phyloP scores from a whole-genome alignment of 2,888 invertebrate genomes.

The Cantharis lateralis region DNA sequence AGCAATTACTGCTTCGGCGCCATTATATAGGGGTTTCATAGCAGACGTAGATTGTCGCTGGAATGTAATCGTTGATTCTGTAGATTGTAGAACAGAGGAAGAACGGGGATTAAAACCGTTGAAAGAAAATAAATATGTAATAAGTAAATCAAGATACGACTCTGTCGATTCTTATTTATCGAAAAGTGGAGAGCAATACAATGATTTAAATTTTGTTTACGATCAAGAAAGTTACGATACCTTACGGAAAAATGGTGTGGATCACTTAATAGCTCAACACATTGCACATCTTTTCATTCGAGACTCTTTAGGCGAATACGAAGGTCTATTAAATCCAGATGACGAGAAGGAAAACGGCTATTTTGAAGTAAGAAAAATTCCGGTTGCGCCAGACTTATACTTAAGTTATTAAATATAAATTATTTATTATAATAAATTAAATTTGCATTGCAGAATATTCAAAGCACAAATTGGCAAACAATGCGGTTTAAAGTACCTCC shows the following conservation, averaged over 20 bases:
- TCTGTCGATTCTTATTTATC: slow-evolving; percentile 97
- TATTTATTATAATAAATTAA: too few species aligned
- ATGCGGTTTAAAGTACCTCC: slow-evolving; percentile 99
- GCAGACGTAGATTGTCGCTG: slow-evolving; percentile 98
- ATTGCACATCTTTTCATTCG: slow-evolving; percentile 98
- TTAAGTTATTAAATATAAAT: too few species aligned
- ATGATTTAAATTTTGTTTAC: slow-evolving; percentile 90
- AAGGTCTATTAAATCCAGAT: slow-evolving; percentile 92
- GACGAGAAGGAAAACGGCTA: slow-evolving; percentile 95
- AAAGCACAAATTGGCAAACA: slow-evolving; percentile 99
- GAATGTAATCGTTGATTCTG: slow-evolving; percentile 95
- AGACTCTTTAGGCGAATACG: slow-evolving; percentile 93
- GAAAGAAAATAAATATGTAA: slow-evolving; percentile 76
- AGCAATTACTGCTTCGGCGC: slow-evolving; percentile 96
- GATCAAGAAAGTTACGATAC: slow-evolving; percentile 83
- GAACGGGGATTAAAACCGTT: slow-evolving; percentile 83
- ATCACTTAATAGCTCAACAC: slow-evolving; percentile 91
- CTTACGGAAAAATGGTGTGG: slow-evolving; percentile 86
- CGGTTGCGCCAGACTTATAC: too few species aligned
- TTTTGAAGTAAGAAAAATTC: slow-evolving; percentile 81
- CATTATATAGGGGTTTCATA: slow-evolving; percentile 89
- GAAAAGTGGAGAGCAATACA: slow-evolving; percentile 86
- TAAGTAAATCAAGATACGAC: slow-evolving; percentile 94
- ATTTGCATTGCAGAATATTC: slow-evolving; percentile 77
- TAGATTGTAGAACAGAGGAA: slow-evolving; percentile 92